Base-by-base conservation (phyloP, 1,140 invertebrate genomes). In the Steinernema feltiae region DNA sequence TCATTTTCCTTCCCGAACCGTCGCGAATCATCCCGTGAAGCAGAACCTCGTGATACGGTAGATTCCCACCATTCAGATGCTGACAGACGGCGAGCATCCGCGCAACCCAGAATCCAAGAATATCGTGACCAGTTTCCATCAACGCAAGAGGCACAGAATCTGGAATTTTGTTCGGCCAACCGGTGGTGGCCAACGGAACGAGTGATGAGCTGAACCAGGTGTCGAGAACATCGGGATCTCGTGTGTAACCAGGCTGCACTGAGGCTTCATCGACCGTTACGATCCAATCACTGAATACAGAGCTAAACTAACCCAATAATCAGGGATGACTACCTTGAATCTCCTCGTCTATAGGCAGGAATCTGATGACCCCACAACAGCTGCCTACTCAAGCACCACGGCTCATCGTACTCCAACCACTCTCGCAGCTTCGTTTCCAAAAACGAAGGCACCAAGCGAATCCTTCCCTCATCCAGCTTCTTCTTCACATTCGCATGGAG, bases 161-260 rank as follows among this genome's bases (percentile, higher is more conserved):
- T 90, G 53, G 86, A 74, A 76, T 86, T 85, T 88, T 84, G 87
- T 73, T 92, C 0, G 96, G 95, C 97, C 97, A 98, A 7, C 95
- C 96, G 86, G 97, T 94, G 35, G 96, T 91, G 0, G 95, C 94
- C 86, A 99, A 96, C 1, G 97, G 95, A 87, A 98, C 98, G 0
- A 99, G 88, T 0, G 91, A 94, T 0, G 97, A 97, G n/a, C 95
- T 98, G 88, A 99, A 99, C 97, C 97, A 99, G 0, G 97, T 99
- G 85, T 99, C 97, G 63, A 99, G 88, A 0, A 99, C 97, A 90
- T 99, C 97, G 35, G 92, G 91, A 88, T 99, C 97, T 70, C 81
- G 88, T 75, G 35, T 41, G 35, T 41, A 41, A 27, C 53, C 53
- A 63, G 24, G 53, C 24, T 63, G 15, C 24, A 27, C 15, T n/a